phyloP scores from a whole-genome alignment of 2,113 vertebrate species.

The Chaenogobius annularis region DNA sequence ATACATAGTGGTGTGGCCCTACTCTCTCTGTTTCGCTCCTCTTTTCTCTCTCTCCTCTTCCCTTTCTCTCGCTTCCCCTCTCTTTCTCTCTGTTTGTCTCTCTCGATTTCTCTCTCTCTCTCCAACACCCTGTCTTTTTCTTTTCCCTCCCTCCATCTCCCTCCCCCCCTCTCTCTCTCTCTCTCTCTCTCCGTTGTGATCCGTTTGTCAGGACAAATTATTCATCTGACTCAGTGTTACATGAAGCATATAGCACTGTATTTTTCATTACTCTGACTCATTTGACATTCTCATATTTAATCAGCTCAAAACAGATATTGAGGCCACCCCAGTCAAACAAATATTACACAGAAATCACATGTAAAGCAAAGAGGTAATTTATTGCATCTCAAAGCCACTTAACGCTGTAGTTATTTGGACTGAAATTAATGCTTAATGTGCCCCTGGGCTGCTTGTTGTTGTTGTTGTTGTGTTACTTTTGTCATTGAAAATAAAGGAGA shows the following conservation, averaged over 20 bases:
- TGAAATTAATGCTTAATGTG: not conserved
- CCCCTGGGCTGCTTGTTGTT: not conserved
- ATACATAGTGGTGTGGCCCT: no score
- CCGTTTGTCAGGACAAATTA: constrained; percentile 54
- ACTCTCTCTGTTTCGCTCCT: no score
- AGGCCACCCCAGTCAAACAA: constrained; percentile 29
- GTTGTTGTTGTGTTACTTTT: not conserved
- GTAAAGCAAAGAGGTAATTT: not conserved
- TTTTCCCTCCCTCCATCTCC: not conserved
- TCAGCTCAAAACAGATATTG: constrained; percentile 41
- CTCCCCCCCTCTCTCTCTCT: not conserved
- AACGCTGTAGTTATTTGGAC: not conserved
- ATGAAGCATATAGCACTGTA: constrained; percentile 41
- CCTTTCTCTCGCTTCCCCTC: no score
- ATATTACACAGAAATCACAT: constrained; percentile 12
- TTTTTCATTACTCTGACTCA: constrained; percentile 50
- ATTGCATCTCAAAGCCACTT: constrained; percentile 5
- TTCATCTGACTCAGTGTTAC: constrained; percentile 52
- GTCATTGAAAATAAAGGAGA: constrained; percentile 12
- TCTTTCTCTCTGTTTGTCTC: not conserved
- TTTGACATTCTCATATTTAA: constrained; percentile 54
- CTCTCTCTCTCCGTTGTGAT: constrained; percentile 21
- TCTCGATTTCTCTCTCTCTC: not conserved
- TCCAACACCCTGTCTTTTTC: not conserved
- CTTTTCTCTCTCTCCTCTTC: no score